Conservation (phyloP, 2,797 vertebrate species). For the Pangasius mekongensis region DNA sequence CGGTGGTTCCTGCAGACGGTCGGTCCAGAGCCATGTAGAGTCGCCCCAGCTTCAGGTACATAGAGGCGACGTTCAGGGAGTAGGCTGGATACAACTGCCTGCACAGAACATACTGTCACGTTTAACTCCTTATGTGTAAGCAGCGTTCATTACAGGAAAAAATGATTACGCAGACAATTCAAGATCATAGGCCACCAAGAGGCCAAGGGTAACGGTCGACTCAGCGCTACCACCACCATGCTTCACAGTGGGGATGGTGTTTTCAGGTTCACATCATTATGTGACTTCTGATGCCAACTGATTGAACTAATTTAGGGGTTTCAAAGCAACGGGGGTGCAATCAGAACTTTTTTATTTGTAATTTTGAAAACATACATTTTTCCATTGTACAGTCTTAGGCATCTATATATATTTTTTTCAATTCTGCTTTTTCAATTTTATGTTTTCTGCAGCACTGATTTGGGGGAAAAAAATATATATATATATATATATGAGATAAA, state of each 20-base stretch:
- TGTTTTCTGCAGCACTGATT: too few relatives aligned
- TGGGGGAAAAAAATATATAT: too few relatives aligned
- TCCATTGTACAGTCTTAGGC: not conserved
- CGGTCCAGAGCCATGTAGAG: conserved; percentile 84
- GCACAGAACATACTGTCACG: conserved; percentile 18
- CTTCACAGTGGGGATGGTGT: not conserved
- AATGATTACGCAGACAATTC: not conserved
- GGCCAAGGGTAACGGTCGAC: not conserved
- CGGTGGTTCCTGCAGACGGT: conserved; percentile 69
- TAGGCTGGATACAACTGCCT: conserved; percentile 88
- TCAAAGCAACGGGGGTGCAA: not conserved
- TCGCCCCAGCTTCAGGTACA: conserved; percentile 92
- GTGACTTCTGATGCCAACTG: not conserved
- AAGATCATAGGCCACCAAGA: not conserved
- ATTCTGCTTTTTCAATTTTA: too few relatives aligned
- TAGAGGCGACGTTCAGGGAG: conserved; percentile 93
- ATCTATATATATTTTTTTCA: too few relatives aligned
- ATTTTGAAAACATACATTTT: not conserved
- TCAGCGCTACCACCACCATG: not conserved
- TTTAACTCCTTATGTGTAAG: not conserved
- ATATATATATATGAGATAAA: too few relatives aligned
- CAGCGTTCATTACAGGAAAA: not conserved
- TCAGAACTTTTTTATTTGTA: not conserved
- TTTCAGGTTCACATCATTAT: not conserved
- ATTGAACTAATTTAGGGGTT: not conserved